Evolutionary conservation across 2,113 vertebrate species (phyloP), one percentile per base, ranked within the genome.

Genomic region (Serinus canaria): DNA sequence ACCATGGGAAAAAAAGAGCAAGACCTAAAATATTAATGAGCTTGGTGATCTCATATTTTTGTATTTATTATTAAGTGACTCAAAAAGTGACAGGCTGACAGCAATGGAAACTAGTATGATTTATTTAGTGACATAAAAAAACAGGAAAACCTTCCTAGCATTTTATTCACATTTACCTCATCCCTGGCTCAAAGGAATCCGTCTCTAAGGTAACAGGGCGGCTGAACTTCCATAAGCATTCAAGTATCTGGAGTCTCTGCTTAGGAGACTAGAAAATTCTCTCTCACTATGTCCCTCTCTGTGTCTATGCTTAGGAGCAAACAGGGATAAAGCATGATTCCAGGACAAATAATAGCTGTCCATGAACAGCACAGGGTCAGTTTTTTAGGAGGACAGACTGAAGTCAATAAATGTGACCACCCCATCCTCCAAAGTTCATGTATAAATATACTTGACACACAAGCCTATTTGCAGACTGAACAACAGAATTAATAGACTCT

Each of bases 31-130:
- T 55, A 90, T 62, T 94, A 91, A 90, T 49, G 84, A 94, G 63
- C 37, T 67, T 4, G 1, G 60, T 95, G 94, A 92, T 66, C 76
- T 95, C 92, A 95, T 91, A 52, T 80, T 81, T 94, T 90, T 30
- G 27, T 68, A 62, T 76, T 86, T 94, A 93, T 94, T 95, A 95
- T 76, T 79, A 91, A 95, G 47, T 80, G 87, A 92, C 56, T 89
- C 58, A 86, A 89, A 79, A 82, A 63, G 43, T 73, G 78, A 78
- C 76, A 93, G 69, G 46, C 27, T 88, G 64, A 91, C 74, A 90
- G 87, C 88, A 87, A 17, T 56, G 59, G 80, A 95, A 96, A 93
- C 41, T 15, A 72, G 28, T 31, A 37, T 78, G 88, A 87, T 92
- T 95, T 82, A 95, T 70, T 63, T 66, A 89, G 70, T 64, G 73